Evolutionary conservation across 1,140 invertebrate species (phyloP).

Genomic region (Solenopsis invicta): DNA sequence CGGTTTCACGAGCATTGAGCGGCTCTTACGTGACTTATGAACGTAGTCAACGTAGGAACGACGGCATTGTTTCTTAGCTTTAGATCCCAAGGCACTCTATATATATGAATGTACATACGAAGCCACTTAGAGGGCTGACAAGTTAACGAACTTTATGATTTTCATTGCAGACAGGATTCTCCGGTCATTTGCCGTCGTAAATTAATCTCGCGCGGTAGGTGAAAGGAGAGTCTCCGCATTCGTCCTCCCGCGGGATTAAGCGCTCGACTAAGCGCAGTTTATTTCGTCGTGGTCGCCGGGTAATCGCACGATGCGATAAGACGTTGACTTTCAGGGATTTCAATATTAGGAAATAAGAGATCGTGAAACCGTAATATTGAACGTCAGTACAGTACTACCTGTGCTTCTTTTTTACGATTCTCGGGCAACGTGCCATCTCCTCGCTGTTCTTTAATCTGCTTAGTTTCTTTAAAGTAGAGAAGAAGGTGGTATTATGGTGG

Average conservation of each 20-base stretch:
- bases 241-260: conserved; percentile 68
- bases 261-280: conserved; percentile 74
- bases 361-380: conserved; percentile 47
- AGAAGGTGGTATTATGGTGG: no score
- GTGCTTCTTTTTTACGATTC: not conserved
- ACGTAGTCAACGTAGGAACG: not conserved
- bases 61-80: not conserved
- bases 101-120: not conserved
- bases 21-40: not conserved
- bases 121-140: conserved; percentile 11
- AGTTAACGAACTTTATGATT: conserved; percentile 38
- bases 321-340: conserved; percentile 51
- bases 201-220: conserved; percentile 20
- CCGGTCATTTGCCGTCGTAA: conserved; percentile 7
- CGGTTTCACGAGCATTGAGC: not conserved
- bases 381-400: conserved; percentile 8
- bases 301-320: conserved; percentile 57
- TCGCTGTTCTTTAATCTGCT: not conserved
- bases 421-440: not conserved
- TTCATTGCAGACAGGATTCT: conserved; percentile 12
- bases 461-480: not conserved
- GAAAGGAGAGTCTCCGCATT: not conserved
- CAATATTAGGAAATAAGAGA: conserved; percentile 74
- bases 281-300: conserved; percentile 76
- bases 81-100: not conserved